Evolutionary conservation across 1,140 invertebrate species (phyloP).

Genomic region (Chionoecetes opilio): DNA sequence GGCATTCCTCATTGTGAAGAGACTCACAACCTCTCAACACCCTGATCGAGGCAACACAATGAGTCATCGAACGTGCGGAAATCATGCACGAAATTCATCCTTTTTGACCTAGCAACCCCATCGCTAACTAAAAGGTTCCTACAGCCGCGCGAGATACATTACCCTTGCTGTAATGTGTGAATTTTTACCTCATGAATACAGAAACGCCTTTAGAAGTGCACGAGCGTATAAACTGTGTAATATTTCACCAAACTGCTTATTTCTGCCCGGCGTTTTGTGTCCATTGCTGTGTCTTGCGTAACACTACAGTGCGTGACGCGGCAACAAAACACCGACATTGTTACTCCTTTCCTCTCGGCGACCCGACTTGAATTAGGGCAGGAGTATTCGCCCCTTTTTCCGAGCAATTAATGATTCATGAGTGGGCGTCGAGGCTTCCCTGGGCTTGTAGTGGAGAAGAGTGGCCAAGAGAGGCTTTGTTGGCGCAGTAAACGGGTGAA

Average conservation of each 20-base stretch:
- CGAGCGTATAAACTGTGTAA: not conserved
- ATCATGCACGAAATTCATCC: not conserved
- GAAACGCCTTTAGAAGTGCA: too few species aligned
- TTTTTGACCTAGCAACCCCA: too few species aligned
- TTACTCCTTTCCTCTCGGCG: not conserved
- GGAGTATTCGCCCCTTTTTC: not conserved
- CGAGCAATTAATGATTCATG: slow-evolving; percentile 30
- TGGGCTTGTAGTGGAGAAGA: not conserved
- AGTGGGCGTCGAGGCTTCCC: not conserved
- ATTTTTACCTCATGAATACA: too few species aligned
- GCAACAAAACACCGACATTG: not conserved
- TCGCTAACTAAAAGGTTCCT: too few species aligned
- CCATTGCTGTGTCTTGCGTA: not conserved
- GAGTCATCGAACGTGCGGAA: not conserved
- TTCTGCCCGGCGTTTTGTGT: not conserved
- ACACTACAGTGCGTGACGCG: not conserved
- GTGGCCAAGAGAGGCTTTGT: slow-evolving; percentile 2
- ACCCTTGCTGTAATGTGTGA: too few species aligned
- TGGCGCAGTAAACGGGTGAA: slow-evolving; percentile 16
- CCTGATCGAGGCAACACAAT: not conserved
- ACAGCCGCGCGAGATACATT: too few species aligned
- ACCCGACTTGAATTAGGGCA: not conserved
- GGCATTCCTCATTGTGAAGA: not conserved
- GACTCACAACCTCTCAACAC: too few species aligned
- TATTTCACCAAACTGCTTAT: not conserved